Evolutionary conservation across 2,888 invertebrate genomes (phyloP), one percentile per base, ranked within the genome.

Genomic region (Dione juno): DNA sequence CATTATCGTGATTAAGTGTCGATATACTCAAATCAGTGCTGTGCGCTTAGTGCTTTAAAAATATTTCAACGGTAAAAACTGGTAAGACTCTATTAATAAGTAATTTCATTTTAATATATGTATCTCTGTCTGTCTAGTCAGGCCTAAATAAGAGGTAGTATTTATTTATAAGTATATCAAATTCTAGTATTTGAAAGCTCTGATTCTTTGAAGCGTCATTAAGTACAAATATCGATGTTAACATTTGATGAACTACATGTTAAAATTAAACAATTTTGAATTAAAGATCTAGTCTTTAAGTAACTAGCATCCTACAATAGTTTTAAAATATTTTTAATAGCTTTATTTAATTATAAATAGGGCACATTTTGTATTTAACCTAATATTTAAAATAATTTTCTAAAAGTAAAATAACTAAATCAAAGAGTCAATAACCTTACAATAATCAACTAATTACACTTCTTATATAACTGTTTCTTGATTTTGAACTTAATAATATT

Each of bases 1-100:
- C 83, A 78, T 80, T 74, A 79, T 79, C 85, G 90, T 88, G 84
- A 84, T 45, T 61, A 11, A 69, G 72, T 71, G 74, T 58, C 37
- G 13, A 67, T 59, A 40, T 28, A 59, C 48, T 21, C 45, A 7
- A 61, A 45, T 16, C 45, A 43, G 73, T 74, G 63, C 59, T 69
- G 72, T 74, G 71, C 13, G 57, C 21, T 16, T 19, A 67, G 72
- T 73, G 71, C 43, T 63, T 41, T 8, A 19, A 59, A 41, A 50
- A 57, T 16, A 58, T 54, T 19, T n/a, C 11, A 48, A 52, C 37
- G 43, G 64, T 64, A 58, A 52, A 67, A 66, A 40, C 37, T 66
- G 52, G 37, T 53, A 61, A 64, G 37, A 43, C 16, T 19, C 10
- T 41, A n/a, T 28, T 16, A 52, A 52, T 19, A 13, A 40, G 14